Base-by-base conservation (phyloP, 2,797 vertebrate species). In the Pterois miles region DNA sequence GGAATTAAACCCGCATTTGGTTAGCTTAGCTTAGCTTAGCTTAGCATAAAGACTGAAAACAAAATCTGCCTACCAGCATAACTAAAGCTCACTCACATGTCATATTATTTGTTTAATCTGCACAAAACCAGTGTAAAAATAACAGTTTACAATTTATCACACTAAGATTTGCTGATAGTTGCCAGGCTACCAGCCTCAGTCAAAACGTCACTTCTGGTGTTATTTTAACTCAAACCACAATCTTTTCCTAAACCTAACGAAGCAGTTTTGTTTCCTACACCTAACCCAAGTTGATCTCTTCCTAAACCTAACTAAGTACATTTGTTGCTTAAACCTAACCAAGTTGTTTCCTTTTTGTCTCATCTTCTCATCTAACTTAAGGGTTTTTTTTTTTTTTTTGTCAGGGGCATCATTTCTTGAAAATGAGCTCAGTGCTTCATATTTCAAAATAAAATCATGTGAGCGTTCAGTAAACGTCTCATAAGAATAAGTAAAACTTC, bases 21-120 rank as follows among this genome's bases (percentile, higher is more conserved):
- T 74, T 72, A 65, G 36, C 64, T 69, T 38, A 71, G 54, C 53
- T 74, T 72, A 65, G 36, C 64, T 69, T 38, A 71, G 54, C 53
- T 69, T 66, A 62, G 52, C 72, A 59, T 46, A 8, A 31, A 64
- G 58, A 27, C 10, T 58, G n/a, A 34, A 62, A 62, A 60, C 25
- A 16, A 33, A 36, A 60, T 43, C 27, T 43, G 34, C 27, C 3
- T 3, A 52, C 54, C 54, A 18, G 54, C 54, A 57, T 8, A 27
- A 18, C 54, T 31, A 10, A 57, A 56, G 54, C 16, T 43, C 40
- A 43, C 1, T 43, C 16, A 43, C 46, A 48, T 20, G 20, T n/a
- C 18, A 48, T n/a, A 48, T 48, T 14, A 48, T 48, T 48, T 48
- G 46, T 48, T n/a, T 48, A 48, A 48, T 48, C 20, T 48, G 46